phyloP scores from a whole-genome alignment of 2,113 vertebrate genomes.

The Tringa solitaria region DNA sequence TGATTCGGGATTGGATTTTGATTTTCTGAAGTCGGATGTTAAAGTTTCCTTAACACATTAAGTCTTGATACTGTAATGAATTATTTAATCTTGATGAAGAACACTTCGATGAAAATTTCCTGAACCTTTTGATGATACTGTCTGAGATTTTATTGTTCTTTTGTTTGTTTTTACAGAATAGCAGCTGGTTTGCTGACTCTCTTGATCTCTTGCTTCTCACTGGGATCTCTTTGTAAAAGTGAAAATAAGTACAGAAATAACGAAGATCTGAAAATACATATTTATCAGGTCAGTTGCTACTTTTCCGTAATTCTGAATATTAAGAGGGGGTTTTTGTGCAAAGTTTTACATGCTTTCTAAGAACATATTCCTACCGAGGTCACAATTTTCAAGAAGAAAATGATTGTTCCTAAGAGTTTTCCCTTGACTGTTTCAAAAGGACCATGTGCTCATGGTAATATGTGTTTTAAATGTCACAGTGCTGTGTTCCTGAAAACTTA shows the following conservation, averaged over 20 bases:
- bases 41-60: background rate
- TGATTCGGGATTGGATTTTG: background rate
- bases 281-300: slow-evolving; percentile 81
- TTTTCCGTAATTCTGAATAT: background rate
- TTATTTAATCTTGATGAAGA: background rate
- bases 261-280: slow-evolving; percentile 70
- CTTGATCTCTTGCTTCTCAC: slow-evolving; percentile 75
- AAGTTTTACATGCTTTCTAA: background rate
- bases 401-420: background rate
- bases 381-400: background rate
- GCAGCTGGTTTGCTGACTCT: slow-evolving; percentile 80
- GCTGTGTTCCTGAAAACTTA: background rate
- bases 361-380: background rate
- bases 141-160: background rate
- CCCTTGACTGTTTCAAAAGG: background rate
- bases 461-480: background rate
- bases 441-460: background rate
- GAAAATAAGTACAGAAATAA: slow-evolving; percentile 52
- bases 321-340: background rate
- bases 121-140: background rate
- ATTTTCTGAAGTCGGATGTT: background rate
- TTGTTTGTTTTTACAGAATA: slow-evolving; percentile 71
- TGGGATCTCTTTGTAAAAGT: slow-evolving; percentile 69
- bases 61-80: background rate
- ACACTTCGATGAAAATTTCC: background rate